These are phyloP conservation scores for Tortrix viridana DNA, from an alignment of 2,888 invertebrate species.

Conservation along the genomic window DNA sequence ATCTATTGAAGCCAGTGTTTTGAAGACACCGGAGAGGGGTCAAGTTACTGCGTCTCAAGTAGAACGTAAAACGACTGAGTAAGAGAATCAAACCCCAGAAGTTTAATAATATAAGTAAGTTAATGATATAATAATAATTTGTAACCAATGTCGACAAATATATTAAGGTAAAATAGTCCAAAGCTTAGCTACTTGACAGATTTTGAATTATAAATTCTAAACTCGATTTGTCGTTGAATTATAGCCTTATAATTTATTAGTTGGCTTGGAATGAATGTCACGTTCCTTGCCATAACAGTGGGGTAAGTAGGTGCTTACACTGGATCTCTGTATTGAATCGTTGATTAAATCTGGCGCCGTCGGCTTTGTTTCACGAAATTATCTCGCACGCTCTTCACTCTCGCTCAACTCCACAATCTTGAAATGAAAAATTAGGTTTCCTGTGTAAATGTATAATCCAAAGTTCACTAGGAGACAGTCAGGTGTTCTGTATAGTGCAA, in stretches of 20 bases:
- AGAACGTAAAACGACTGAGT: neutral
- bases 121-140: no score
- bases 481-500: no score
- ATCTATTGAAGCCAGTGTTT: no score
- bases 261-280: slow-evolving; percentile 58
- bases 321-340: slow-evolving; percentile 59
- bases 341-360: slow-evolving; percentile 64
- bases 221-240: slow-evolving; percentile 59
- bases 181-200: neutral
- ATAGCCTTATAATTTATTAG: slow-evolving; percentile 65
- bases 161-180: no score
- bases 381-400: slow-evolving; percentile 62
- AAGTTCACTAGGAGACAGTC: no score
- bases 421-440: no score
- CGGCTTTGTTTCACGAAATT: slow-evolving; percentile 61
- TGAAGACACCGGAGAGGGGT: no score
- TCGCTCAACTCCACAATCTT: slow-evolving; percentile 51
- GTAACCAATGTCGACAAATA: no score
- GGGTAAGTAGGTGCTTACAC: slow-evolving; percentile 54
- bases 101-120: no score
- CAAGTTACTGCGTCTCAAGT: no score
- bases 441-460: no score
- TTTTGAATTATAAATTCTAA: slow-evolving; percentile 53
- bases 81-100: no score
- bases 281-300: slow-evolving; percentile 58